phyloP scores from a whole-genome alignment of 1,140 invertebrate species.

The Heliconius congener region DNA sequence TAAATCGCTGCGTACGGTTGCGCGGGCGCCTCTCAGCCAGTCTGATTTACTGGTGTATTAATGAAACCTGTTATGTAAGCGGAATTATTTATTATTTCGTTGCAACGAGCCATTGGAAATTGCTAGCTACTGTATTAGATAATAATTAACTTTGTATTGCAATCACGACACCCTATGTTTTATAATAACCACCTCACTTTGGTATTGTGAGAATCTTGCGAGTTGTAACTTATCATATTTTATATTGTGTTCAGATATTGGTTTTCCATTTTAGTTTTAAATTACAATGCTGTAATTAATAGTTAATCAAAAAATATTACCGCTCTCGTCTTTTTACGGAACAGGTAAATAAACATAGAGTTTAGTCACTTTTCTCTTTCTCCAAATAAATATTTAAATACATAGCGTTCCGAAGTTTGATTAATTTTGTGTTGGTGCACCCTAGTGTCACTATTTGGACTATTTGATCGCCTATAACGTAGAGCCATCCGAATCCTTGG shows the following conservation, averaged over 20 bases:
- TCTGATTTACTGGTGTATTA: slow-evolving; percentile 74
- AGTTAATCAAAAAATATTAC: too few species aligned
- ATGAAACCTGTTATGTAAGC: slow-evolving; percentile 78
- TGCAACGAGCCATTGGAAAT: slow-evolving; percentile 56
- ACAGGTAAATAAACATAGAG: too few species aligned
- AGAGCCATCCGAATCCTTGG: too few species aligned
- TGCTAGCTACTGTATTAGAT: slow-evolving; percentile 70
- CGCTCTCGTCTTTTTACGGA: too few species aligned
- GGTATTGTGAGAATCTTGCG: slow-evolving; percentile 1
- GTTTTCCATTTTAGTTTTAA: background rate
- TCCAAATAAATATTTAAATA: too few species aligned
- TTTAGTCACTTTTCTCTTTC: too few species aligned
- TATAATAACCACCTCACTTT: slow-evolving; percentile 7
- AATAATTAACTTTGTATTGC: slow-evolving; percentile 70
- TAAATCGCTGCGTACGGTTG: slow-evolving; percentile 28
- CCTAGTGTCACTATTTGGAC: too few species aligned
- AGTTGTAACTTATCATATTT: background rate
- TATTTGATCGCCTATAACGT: too few species aligned
- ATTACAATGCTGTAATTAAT: too few species aligned
- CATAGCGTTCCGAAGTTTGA: too few species aligned
- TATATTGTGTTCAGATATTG: background rate
- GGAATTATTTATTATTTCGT: slow-evolving; percentile 77
- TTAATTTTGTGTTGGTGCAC: too few species aligned
- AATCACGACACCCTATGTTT: slow-evolving; percentile 34
- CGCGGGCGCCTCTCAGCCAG: slow-evolving; percentile 59